These are phyloP conservation scores for Seriola dumerili DNA, from an alignment of 2,113 vertebrate species.

Conservation along the genomic window DNA sequence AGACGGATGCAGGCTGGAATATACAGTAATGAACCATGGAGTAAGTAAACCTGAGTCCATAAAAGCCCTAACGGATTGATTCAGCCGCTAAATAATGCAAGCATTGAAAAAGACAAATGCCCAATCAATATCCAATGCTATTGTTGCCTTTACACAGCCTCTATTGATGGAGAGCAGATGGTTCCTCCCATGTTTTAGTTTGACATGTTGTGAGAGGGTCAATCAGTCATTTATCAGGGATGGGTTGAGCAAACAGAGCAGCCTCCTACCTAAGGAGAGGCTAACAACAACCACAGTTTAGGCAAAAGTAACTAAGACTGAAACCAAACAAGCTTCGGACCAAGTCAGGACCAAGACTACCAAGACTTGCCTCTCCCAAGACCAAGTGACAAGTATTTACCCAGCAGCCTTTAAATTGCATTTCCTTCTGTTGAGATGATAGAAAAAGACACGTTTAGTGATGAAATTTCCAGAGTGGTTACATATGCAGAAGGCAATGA, in stretches of 20 bases:
- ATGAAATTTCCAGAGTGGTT: not conserved
- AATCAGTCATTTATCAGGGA: conserved; percentile 5
- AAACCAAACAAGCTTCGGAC: not conserved
- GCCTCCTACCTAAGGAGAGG: not conserved
- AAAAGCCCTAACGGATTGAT: conserved; percentile 76
- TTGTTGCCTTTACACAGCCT: conserved; percentile 39
- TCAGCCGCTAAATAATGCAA: conserved; percentile 78
- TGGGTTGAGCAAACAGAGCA: not conserved
- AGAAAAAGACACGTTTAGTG: not conserved
- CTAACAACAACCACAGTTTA: not conserved
- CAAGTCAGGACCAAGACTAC: not conserved
- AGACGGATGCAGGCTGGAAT: conserved; percentile 51
- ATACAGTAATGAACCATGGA: conserved; percentile 68
- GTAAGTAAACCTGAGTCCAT: conserved; percentile 81
- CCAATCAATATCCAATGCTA: conserved; percentile 70
- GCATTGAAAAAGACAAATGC: conserved; percentile 72
- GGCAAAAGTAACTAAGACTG: not conserved
- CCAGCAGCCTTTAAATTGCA: not conserved
- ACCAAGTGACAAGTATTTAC: not conserved
- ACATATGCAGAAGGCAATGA: conserved; percentile 11
- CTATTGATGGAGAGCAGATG: conserved; percentile 47
- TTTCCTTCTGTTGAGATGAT: conserved; percentile 8
- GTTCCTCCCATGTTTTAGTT: conserved; percentile 41
- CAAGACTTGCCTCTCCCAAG: not conserved
- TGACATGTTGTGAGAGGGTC: conserved; percentile 16